phyloP scores from a whole-genome alignment of 2,888 invertebrate species.

The Abrostola tripartita region DNA sequence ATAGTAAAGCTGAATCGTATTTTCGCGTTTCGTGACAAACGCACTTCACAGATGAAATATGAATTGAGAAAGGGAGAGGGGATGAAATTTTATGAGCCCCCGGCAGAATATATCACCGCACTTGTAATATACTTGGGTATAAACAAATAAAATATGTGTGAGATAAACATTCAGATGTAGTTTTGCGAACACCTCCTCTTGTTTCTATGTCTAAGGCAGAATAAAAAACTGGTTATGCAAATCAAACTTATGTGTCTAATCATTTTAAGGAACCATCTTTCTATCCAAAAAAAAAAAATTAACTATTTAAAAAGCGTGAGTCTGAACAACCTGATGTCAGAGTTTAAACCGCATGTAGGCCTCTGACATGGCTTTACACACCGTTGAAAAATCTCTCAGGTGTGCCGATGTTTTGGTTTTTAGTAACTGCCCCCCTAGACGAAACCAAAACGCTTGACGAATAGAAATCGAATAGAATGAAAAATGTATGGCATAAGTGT shows the following conservation, averaged over 20 bases:
- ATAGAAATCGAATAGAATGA: too few relatives aligned
- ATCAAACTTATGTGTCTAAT: background rate
- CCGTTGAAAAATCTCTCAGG: too few relatives aligned
- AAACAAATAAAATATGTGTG: constrained; percentile 59
- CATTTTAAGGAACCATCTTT: background rate
- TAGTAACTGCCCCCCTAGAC: too few relatives aligned
- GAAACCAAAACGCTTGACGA: too few relatives aligned
- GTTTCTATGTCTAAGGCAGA: background rate
- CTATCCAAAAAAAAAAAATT: too few relatives aligned
- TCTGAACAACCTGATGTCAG: too few relatives aligned
- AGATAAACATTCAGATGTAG: constrained; percentile 41
- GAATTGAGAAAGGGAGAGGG: constrained; percentile 55
- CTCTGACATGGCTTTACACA: too few relatives aligned
- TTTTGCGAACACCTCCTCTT: constrained; percentile 36
- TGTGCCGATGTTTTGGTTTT: too few relatives aligned
- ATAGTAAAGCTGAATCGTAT: constrained; percentile 40
- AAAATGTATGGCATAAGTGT: too few relatives aligned
- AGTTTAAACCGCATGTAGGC: too few relatives aligned
- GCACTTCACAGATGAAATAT: constrained; percentile 63
- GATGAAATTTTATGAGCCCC: constrained; percentile 62
- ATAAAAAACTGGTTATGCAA: background rate
- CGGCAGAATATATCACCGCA: constrained; percentile 58
- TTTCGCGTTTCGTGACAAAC: constrained; percentile 55
- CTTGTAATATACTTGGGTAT: constrained; percentile 55
- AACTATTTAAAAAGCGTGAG: too few relatives aligned